phyloP scores from a whole-genome alignment of 1,140 invertebrate species.

The Zophobas atratus region DNA sequence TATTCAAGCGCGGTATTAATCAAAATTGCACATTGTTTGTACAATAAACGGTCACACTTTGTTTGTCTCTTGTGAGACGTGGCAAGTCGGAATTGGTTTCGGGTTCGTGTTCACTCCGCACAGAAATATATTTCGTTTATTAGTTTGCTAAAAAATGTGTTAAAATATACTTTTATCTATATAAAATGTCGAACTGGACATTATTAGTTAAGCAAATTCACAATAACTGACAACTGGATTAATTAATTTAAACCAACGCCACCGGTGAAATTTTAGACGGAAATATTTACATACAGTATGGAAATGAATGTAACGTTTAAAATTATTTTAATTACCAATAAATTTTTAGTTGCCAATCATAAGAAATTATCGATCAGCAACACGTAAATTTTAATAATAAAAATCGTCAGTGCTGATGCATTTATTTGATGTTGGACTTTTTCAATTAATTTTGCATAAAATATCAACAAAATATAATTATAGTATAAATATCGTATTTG shows the following conservation, averaged over 20 bases:
- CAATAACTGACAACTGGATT: neutral
- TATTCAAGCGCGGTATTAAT: too few relatives aligned
- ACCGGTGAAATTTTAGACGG: neutral
- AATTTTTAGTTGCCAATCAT: slow-evolving; percentile 43
- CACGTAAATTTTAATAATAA: slow-evolving; percentile 3
- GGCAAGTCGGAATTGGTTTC: too few relatives aligned
- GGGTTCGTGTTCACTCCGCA: too few relatives aligned
- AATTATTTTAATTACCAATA: slow-evolving; percentile 39
- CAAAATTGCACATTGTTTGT: too few relatives aligned
- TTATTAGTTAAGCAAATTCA: neutral
- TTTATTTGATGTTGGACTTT: slow-evolving; percentile 6
- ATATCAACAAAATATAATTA: slow-evolving; percentile 9
- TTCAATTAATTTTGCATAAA: slow-evolving; percentile 22
- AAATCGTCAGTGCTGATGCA: slow-evolving; percentile 3
- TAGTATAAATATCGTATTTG: neutral
- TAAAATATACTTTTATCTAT: neutral
- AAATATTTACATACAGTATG: slow-evolving; percentile 26
- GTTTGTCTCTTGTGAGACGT: too few relatives aligned
- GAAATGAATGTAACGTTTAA: slow-evolving; percentile 25
- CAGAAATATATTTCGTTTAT: neutral
- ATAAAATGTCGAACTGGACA: neutral
- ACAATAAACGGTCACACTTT: too few relatives aligned
- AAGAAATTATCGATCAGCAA: slow-evolving; percentile 18
- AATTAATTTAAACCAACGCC: neutral
- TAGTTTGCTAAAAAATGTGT: neutral